Percentiles rank a stretch among this genome's conserved stretches.
Evolutionary conservation across 92 coral and sea anemone genomes (phyloP).

Genomic region (Desmophyllum pertusum): DNA sequence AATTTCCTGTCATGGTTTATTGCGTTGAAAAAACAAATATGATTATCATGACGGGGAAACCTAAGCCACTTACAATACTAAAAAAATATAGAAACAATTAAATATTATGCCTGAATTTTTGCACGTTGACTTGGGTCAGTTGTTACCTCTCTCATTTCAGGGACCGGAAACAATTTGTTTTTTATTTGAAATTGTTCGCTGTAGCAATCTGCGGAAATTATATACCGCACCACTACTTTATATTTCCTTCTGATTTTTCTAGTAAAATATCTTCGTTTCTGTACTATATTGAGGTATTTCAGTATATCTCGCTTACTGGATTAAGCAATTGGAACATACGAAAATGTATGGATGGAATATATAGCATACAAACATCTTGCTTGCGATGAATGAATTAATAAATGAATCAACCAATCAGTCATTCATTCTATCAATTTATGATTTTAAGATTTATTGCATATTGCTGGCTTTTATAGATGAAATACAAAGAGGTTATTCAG

Average conservation of each 20-base stretch:
- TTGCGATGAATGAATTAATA: not conserved
- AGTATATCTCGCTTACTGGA: not conserved
- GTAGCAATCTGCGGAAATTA: not conserved
- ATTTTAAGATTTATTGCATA: not conserved
- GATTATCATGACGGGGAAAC: constrained; percentile 3
- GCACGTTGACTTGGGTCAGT: not conserved
- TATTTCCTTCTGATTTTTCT: not conserved
- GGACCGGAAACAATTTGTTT: not conserved
- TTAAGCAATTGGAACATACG: not conserved
- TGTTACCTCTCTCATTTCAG: not conserved
- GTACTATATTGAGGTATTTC: not conserved
- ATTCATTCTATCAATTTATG: not conserved
- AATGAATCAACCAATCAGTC: not conserved
- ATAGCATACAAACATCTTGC: not conserved
- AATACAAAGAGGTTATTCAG: too few species aligned
- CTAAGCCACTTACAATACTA: not conserved
- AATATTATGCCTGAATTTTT: constrained; percentile 20
- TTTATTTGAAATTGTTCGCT: not conserved
- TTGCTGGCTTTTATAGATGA: too few species aligned
- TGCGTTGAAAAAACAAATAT: constrained; percentile 4
- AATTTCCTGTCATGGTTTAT: constrained; percentile 9
- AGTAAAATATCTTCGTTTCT: not conserved
- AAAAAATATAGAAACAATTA: not conserved
- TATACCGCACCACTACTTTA: not conserved
- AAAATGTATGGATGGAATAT: not conserved